phyloP scores from a whole-genome alignment of 2,113 vertebrate species.

The Serilophus lunatus region DNA sequence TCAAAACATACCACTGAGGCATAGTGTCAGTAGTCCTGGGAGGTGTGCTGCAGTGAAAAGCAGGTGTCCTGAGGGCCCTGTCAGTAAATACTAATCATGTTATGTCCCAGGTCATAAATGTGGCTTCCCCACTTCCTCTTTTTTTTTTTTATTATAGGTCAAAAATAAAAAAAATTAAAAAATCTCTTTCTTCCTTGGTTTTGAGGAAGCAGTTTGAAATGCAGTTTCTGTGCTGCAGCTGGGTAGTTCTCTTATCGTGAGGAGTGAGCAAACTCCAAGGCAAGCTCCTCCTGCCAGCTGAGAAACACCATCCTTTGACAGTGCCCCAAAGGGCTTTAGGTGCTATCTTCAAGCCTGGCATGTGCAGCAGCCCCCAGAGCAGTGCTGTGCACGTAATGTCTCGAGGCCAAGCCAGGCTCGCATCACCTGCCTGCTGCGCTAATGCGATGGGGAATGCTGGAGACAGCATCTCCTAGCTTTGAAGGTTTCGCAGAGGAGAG shows the following conservation, averaged over 20 bases:
- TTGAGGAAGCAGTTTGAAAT: neutral
- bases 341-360: neutral
- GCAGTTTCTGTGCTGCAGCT: neutral
- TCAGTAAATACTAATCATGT: neutral
- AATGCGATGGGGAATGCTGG: accelerated
- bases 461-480: neutral
- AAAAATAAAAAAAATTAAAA: neutral
- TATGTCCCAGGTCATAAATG: neutral
- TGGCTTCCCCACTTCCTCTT: neutral
- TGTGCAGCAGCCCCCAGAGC: neutral
- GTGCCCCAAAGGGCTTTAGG: neutral
- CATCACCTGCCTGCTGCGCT: neutral
- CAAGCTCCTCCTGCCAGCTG: neutral
- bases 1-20: neutral
- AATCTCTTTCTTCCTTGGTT: neutral
- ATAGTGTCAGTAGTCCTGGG: neutral
- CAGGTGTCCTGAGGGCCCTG: neutral
- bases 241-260: neutral
- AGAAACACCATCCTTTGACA: neutral
- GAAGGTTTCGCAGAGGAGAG: neutral
- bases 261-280: neutral
- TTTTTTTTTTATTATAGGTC: neutral
- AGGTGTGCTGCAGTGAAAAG: neutral
- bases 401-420: accelerated
- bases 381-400: neutral